phyloP scores from a whole-genome alignment of 2,888 invertebrate genomes.

The Torymus tubicola region DNA sequence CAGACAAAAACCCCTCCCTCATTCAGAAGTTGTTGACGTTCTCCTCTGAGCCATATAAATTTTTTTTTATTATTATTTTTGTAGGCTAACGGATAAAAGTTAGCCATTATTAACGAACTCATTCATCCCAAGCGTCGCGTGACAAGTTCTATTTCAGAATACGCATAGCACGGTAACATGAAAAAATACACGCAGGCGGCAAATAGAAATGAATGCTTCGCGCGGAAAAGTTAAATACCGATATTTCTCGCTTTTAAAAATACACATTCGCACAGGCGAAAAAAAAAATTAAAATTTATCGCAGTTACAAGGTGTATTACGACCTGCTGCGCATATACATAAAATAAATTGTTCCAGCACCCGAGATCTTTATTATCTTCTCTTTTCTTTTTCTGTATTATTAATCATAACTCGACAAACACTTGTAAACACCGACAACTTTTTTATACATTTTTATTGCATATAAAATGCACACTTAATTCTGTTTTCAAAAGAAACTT shows the following conservation, averaged over 20 bases:
- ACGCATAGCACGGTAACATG: neutral
- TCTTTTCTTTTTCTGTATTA: too few relatives aligned
- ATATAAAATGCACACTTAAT: too few relatives aligned
- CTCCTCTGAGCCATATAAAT: neutral
- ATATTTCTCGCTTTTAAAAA: neutral
- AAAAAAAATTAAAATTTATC: too few relatives aligned
- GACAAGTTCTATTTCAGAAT: neutral
- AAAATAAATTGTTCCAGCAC: too few relatives aligned
- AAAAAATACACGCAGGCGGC: conserved; percentile 24
- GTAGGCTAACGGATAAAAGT: conserved; percentile 29
- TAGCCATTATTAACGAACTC: conserved; percentile 40
- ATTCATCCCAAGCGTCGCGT: conserved; percentile 19
- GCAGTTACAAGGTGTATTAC: too few relatives aligned
- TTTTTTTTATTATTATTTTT: conserved; percentile 22
- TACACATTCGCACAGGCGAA: neutral
- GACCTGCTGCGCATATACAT: too few relatives aligned
- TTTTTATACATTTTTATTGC: too few relatives aligned
- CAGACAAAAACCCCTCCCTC: neutral
- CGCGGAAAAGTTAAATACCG: neutral
- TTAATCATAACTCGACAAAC: too few relatives aligned
- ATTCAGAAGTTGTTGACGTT: neutral
- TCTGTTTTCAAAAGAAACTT: too few relatives aligned
- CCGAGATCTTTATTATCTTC: too few relatives aligned
- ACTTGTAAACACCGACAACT: too few relatives aligned
- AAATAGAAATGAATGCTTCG: conserved; percentile 14